Percentiles rank a stretch among this genome's conserved stretches.
phyloP scores from a whole-genome alignment of 2,113 vertebrate species.

The Apus apus region DNA sequence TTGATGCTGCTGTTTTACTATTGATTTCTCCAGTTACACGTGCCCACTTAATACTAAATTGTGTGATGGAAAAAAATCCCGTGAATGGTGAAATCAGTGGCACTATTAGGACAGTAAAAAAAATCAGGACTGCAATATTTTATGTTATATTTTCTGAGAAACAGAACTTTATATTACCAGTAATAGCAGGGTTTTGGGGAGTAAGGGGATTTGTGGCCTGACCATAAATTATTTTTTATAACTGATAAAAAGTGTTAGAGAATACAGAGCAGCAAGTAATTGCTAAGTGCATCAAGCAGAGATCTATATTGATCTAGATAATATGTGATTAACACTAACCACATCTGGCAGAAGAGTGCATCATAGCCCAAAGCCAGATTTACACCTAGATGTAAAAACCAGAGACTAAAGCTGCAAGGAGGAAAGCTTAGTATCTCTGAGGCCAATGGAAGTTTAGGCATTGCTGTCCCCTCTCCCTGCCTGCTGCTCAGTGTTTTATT shows the following conservation, averaged over 20 bases:
- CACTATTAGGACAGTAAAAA: not conserved
- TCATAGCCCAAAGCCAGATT: not conserved
- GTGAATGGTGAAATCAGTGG: not conserved
- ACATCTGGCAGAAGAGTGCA: not conserved
- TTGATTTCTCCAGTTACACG: not conserved
- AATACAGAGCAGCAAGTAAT: not conserved
- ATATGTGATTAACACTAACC: not conserved
- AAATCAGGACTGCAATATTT: not conserved
- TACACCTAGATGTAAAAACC: not conserved
- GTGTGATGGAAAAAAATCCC: not conserved
- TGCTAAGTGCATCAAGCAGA: not conserved
- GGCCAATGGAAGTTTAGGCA: not conserved
- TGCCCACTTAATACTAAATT: not conserved
- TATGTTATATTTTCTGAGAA: not conserved
- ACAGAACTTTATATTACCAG: not conserved
- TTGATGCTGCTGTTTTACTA: not conserved
- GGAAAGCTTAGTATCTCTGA: not conserved
- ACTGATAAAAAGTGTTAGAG: not conserved
- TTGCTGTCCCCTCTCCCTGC: not conserved
- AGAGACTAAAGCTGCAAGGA: not conserved
- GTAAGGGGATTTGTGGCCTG: not conserved
- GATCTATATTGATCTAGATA: not conserved
- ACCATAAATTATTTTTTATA: not conserved
- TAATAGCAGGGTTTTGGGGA: not conserved
- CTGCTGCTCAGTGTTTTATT: not conserved